Evolutionary conservation across 2,797 vertebrate genomes (phyloP).

Genomic region (Enteromius trimaculatus): DNA sequence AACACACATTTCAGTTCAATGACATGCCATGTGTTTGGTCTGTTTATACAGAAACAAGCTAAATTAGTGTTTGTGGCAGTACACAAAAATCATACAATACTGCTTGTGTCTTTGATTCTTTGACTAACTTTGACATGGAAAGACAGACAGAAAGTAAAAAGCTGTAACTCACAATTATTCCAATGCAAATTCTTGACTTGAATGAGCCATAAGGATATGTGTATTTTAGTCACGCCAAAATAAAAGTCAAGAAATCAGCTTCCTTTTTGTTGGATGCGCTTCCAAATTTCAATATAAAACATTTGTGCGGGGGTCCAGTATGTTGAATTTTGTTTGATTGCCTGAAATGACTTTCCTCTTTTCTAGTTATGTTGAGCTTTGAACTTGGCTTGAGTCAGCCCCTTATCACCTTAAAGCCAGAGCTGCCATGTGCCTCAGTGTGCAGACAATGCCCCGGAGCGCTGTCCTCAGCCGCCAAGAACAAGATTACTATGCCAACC

Average conservation of each 20-base stretch:
- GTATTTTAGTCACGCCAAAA: conserved; percentile 33
- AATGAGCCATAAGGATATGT: conserved; percentile 1
- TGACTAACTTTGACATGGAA: neutral
- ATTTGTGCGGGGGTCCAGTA: conserved; percentile 28
- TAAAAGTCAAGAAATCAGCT: conserved; percentile 36
- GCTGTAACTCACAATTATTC: neutral
- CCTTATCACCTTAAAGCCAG: conserved; percentile 63
- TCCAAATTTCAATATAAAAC: conserved; percentile 33
- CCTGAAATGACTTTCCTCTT: conserved; percentile 53
- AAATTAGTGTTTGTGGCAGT: neutral
- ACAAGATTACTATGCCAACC: conserved; percentile 62
- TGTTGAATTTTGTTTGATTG: conserved; percentile 53
- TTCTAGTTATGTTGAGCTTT: conserved; percentile 56
- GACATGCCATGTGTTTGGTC: neutral
- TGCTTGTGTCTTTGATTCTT: neutral
- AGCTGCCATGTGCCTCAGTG: conserved; percentile 47
- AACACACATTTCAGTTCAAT: too few relatives aligned
- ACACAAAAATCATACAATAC: neutral
- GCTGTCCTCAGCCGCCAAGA: conserved; percentile 51
- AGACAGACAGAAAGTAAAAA: neutral
- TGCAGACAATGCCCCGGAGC: conserved; percentile 58
- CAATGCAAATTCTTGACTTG: neutral
- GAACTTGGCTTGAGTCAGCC: conserved; percentile 54
- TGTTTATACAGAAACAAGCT: neutral
- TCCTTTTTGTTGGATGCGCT: conserved; percentile 35